Evolutionary conservation across 2,113 vertebrate species (phyloP), one percentile per base, ranked within the genome.

Genomic region (Porphyrio hochstetteri): DNA sequence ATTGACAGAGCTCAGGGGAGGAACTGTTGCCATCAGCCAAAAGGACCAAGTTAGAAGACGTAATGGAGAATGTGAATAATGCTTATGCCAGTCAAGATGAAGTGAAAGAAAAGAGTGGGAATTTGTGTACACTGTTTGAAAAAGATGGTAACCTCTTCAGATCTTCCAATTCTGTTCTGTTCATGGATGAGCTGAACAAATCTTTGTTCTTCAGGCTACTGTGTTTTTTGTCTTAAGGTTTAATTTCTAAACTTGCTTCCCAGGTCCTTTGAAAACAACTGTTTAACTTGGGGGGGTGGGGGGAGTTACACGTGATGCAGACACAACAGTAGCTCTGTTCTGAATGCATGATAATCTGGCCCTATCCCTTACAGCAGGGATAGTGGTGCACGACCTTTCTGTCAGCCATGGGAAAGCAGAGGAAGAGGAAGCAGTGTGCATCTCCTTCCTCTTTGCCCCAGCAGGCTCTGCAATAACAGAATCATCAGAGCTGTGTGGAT

Each of bases 11-110:
- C 8, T 40, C 83, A 79, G 93, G 92, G 85, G 96, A 95, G 82
- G 94, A 95, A 48, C 72, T 70, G 9, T 79, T 98, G 85, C 97
- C 98, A 8, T 97, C 97, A 10, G 98, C 97, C 59, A 99, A 99
- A 95, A 98, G 98, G 92, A 98, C 98, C 92, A 98, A 98, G 96
- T 97, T 98, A 95, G 98, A 98, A 90, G 97, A 97, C 3, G 1
- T 76, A 57, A 76, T 69, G 38, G 77, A 63, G 68, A 96, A 93
- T 46, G 61, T 86, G 72, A 93, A 97, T 40, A 96, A 96, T 7
- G 40, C 94, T 77, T 95, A 93, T 38, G 87, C 97, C 55, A 97
- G 96, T 46, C 96, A 97, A 55, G 97, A 98, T 4, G 95, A 97
- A 85, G 93, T 97, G 29, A 96, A 94, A 86, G 95, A 88, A 95